These are phyloP conservation scores for Uropsilus gracilis DNA, from an alignment of 2,113 vertebrate genomes.

Conservation along the genomic window DNA sequence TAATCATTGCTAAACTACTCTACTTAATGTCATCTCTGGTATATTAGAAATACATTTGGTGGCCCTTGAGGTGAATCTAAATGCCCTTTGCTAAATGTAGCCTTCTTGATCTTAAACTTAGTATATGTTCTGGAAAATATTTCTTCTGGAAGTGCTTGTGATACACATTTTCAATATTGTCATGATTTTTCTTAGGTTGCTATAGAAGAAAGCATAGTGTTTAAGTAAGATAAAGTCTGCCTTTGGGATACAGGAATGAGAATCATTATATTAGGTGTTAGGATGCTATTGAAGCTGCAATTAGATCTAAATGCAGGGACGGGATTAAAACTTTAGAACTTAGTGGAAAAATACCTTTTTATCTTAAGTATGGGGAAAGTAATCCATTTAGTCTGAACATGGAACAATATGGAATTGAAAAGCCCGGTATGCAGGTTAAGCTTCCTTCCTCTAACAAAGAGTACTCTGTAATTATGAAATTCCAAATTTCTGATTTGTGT, in stretches of 20 bases:
- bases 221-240: neutral
- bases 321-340: neutral
- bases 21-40: neutral
- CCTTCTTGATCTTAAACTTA: neutral
- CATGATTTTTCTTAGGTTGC: neutral
- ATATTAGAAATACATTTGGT: neutral
- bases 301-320: neutral
- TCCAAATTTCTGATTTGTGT: neutral
- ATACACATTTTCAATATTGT: neutral
- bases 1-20: too few relatives aligned
- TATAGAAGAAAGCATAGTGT: neutral
- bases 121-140: too few relatives aligned
- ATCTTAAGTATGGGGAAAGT: neutral
- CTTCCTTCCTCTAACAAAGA: neutral
- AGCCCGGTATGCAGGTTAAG: neutral
- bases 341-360: neutral
- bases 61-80: neutral
- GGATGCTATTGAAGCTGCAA: neutral
- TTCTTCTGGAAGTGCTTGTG: neutral
- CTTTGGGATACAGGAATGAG: neutral
- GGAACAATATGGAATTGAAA: neutral
- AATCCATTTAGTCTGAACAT: neutral
- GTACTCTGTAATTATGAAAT: conserved; percentile 7
- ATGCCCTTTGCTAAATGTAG: neutral
- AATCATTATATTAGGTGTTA: neutral